Base-by-base conservation (phyloP, 2,113 vertebrate species). In the Engraulis encrasicolus region DNA sequence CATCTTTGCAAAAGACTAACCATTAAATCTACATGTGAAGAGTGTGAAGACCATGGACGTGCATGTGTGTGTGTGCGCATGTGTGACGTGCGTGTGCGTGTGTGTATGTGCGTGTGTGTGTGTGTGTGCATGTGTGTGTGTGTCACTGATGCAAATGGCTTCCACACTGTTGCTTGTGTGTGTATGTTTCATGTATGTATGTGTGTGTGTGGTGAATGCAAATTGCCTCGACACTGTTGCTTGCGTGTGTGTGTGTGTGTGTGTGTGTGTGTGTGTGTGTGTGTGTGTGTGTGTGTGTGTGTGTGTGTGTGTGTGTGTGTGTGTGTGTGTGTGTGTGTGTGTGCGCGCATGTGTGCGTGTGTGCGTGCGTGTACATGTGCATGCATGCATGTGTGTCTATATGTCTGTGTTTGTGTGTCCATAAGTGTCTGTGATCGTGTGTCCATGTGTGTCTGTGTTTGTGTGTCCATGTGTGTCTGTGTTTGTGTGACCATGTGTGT, bases 361-460 rank as follows among this genome's bases (percentile, higher is more conserved):
- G 58, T 66, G 58, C 31, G 58, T 66, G 50, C 27, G n/a, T 61
- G 54, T 61, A n/a, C 11, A 11, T 61, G 54, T 23, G n/a, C 11
- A 23, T 23, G n/a, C 31, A 34, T 34, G 31, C 2, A 19, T 15
- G 23, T 71, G 79, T 79, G 78, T 87, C 88, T 87, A 81, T 85
- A 80, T 85, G 50, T 88, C 85, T 45, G 40, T 45, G 40, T 12
- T 23, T 12, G 27, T 17, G 11, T 74, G 66, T 36, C 40, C n/a
- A n/a, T n/a, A n/a, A 14, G 23, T 71, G 79, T 79, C 77, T 87
- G 88, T 87, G 82, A 85, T 80, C 85, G 50, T 88, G 86, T 45
- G 40, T 45, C 4, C 2, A 31, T 12, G 27, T 17, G 11, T 74
- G 66, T 36, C 40, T n/a, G n/a, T n/a, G n/a, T n/a, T n/a, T n/a